Base-by-base conservation (phyloP, 1,140 invertebrate species). In the Hyphantria cunea region DNA sequence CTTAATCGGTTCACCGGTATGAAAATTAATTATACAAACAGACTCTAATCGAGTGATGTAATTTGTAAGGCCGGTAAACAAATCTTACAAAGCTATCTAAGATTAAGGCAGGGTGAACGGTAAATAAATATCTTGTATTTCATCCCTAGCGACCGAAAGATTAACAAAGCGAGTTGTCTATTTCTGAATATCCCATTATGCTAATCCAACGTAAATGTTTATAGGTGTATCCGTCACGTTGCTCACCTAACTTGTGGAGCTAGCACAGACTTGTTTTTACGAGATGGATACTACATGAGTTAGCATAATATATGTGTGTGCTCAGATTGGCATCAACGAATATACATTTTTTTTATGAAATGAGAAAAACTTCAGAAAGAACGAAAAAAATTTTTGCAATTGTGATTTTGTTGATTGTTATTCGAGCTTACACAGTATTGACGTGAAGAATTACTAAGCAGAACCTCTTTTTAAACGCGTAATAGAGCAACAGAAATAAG, bases 181-280 rank as follows among this genome's bases (percentile, higher is more conserved):
- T 65, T 54, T 65, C 54, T 44, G 47, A 11, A 47, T 52, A 51
- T 51, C 47, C 47, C 41, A 59, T 52, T 65, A 60, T 64, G 56
- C 54, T 69, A 64, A 69, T 64, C 51, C 59, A 50, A 45, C 45
- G 47, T 61, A 69, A 69, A 64, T 64, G 56, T 64, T 64, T 69
- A 69, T 58, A 52, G 54, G 37, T 52, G 39, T 47, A 25, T 5
- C 13, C 4, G 11, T 6, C 10, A 11, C n/a, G 41, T 6, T 3
- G 0, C 41, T 12, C 41, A 12, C 41, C 32, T 45, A 31, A 31
- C 39, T 37, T 37, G 34, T 37, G 11, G 34, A 11, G 8, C 8
- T 37, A 37, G 34, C 34, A 37, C 34, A 7, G 2, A 25, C 17
- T 3, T 25, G 5, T 25, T 25, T 25, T 25, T 5, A 3, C 5